phyloP scores from a whole-genome alignment of 2,797 vertebrate species.

The Limnodromus scolopaceus region DNA sequence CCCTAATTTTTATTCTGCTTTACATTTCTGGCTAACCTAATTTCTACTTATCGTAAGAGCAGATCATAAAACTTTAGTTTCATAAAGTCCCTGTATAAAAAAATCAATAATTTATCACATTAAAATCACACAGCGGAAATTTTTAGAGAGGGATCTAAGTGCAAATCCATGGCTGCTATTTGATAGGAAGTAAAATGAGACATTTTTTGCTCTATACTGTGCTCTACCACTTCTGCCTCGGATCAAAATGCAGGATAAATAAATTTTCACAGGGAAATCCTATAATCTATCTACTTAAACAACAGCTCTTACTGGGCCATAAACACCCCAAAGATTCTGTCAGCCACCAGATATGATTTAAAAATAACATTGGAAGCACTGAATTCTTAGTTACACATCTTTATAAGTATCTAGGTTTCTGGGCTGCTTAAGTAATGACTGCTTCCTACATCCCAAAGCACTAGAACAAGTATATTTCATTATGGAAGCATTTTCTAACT shows the following conservation, averaged over 20 bases:
- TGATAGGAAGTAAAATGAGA: slow-evolving; percentile 23
- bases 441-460: not conserved
- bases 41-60: not conserved
- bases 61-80: not conserved
- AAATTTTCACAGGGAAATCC: not conserved
- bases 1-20: not conserved
- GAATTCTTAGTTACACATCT: not conserved
- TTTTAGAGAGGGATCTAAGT: slow-evolving; percentile 23
- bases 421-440: not conserved
- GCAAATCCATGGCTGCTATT: not conserved
- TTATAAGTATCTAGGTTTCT: not conserved
- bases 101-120: slow-evolving; percentile 41
- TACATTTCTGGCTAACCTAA: slow-evolving; percentile 24
- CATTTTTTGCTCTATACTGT: not conserved
- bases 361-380: not conserved
- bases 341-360: not conserved
- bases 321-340: not conserved
- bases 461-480: not conserved
- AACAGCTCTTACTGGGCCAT: not conserved
- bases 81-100: not conserved
- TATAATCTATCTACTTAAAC: not conserved
- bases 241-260: slow-evolving; percentile 7
- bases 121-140: not conserved
- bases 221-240: not conserved
- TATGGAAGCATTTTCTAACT: not conserved